Percentiles rank a stretch among this genome's conserved stretches.
phyloP scores from a whole-genome alignment of 1,140 invertebrate genomes.

The Teleopsis dalmanni region DNA sequence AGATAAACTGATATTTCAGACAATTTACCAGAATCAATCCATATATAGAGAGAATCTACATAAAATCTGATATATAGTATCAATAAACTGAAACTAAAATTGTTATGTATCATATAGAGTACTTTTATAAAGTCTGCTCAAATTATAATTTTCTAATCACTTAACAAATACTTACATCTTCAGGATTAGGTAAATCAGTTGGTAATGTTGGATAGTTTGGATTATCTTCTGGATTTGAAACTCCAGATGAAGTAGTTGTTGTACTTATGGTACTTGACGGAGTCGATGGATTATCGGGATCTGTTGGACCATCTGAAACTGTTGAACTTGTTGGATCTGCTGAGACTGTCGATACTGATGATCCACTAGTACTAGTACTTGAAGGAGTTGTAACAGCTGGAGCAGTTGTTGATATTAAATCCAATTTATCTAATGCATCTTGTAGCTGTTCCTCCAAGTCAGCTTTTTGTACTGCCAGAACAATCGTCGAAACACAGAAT shows the following conservation, averaged over 20 bases:
- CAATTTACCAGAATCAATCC: too few species aligned
- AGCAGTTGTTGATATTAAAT: conserved; percentile 13
- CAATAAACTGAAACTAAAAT: too few species aligned
- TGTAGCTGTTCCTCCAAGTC: conserved; percentile 31
- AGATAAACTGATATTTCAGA: too few species aligned
- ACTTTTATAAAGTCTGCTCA: background rate
- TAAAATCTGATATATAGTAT: too few species aligned
- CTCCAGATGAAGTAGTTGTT: background rate
- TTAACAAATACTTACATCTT: conserved; percentile 22
- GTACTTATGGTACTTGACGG: background rate
- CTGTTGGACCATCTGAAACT: background rate
- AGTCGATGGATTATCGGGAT: background rate
- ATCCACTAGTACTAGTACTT: conserved; percentile 3
- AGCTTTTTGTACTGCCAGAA: conserved; percentile 38
- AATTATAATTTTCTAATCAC: background rate
- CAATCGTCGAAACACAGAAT: conserved; percentile 46
- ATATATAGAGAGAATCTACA: too few species aligned
- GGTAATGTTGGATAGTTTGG: conserved; percentile 36
- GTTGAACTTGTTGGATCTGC: background rate
- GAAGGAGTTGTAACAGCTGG: conserved; percentile 2
- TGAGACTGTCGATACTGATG: background rate
- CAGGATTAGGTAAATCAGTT: conserved; percentile 29
- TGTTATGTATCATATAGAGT: too few species aligned
- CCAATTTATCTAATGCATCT: conserved; percentile 33
- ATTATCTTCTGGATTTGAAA: conserved; percentile 5